Percentiles rank a stretch among this genome's conserved stretches.
Evolutionary conservation across 2,113 vertebrate genomes (phyloP).

Genomic region (Neoarius graeffei): DNA sequence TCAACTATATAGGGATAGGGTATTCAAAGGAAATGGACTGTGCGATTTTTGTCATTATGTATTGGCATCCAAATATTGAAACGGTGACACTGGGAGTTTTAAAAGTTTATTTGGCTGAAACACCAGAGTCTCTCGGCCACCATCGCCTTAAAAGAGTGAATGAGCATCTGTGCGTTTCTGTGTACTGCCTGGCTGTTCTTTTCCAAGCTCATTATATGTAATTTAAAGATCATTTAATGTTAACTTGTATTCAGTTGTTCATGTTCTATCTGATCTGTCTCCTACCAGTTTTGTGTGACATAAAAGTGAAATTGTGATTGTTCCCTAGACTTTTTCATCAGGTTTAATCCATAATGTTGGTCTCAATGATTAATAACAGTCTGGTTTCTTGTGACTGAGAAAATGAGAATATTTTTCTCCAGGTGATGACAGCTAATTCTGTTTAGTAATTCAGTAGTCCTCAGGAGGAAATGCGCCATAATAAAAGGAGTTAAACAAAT

Average conservation of each 20-base stretch:
- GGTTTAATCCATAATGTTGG: neutral
- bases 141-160: conserved; percentile 51
- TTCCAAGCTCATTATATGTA: neutral
- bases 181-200: neutral
- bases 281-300: neutral
- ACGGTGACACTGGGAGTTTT: conserved; percentile 36
- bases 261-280: neutral
- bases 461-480: neutral
- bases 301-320: neutral
- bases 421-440: conserved; percentile 4
- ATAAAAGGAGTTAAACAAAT: conserved; percentile 17
- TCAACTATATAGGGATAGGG: neutral
- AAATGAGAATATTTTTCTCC: conserved; percentile 25
- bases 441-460: conserved; percentile 24
- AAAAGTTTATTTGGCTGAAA: conserved; percentile 39
- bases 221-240: neutral
- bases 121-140: conserved; percentile 52
- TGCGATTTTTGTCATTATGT: neutral
- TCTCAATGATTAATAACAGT: conserved; percentile 22
- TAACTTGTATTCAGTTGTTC: neutral
- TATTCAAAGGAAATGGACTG: conserved; percentile 10
- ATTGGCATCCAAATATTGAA: neutral
- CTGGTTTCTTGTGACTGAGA: neutral
- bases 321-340: neutral
- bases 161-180: conserved; percentile 5